These are phyloP conservation scores for Fregetta grallaria DNA, from an alignment of 2,113 vertebrate genomes.

Conservation along the genomic window DNA sequence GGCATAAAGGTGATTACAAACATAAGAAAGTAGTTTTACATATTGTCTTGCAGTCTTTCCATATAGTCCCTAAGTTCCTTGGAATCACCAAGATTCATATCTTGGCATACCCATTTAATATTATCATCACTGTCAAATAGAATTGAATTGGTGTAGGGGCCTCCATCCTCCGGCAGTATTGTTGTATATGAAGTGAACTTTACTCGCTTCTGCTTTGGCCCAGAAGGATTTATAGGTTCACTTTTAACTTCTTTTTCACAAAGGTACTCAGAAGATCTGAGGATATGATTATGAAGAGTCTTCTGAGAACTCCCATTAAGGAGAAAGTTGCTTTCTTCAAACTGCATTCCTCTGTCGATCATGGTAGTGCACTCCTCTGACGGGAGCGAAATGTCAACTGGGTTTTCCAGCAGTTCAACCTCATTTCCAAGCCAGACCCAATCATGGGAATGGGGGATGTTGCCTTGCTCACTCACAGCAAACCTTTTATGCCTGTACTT, in stretches of 20 bases:
- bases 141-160: constrained; percentile 89
- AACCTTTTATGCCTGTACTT: constrained; percentile 96
- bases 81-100: constrained; percentile 90
- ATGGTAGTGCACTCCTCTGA: constrained; percentile 87
- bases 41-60: constrained; percentile 97
- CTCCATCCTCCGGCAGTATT: constrained; percentile 88
- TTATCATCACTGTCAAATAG: constrained; percentile 90
- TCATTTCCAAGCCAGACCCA: constrained; percentile 97
- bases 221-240: constrained; percentile 82
- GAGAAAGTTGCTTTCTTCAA: constrained; percentile 93
- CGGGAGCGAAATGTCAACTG: constrained; percentile 77
- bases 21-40: constrained; percentile 82
- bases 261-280: constrained; percentile 82
- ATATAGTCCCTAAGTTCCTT: constrained; percentile 93
- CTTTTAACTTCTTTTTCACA: constrained; percentile 84
- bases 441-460: constrained; percentile 95
- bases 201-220: constrained; percentile 90
- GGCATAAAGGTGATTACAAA: constrained; percentile 87
- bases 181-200: constrained; percentile 97
- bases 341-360: constrained; percentile 86
- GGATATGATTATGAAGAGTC: constrained; percentile 84
- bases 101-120: constrained; percentile 98
- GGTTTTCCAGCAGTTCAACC: constrained; percentile 88
- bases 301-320: constrained; percentile 87
- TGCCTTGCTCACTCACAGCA: constrained; percentile 87